Evolutionary conservation across 2,797 vertebrate genomes (phyloP), one percentile per base, ranked within the genome.

Genomic region (Sparus aurata): DNA sequence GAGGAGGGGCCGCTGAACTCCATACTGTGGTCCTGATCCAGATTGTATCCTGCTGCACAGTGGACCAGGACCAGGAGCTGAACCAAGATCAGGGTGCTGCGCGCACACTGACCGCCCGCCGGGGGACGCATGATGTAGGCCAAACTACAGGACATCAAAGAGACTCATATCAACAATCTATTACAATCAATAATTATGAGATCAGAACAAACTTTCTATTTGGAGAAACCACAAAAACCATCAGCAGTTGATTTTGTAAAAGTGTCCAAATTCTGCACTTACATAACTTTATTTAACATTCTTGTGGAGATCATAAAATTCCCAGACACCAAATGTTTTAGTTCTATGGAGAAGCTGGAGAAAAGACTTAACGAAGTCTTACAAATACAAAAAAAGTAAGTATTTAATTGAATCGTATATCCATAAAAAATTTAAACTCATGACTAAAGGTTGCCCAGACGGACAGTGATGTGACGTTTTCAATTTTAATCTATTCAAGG

Each of bases 1-100:
- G 92, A 87, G 8, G 70, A 12, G 2, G 68, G 72, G 0, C 97
- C 96, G 0, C 15, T 73, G 87, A 96, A 97, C 46, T 95, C 79
- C 81, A 96, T 74, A 20, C 94, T 89, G 79, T 93, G 94, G 4
- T 91, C 87, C 2, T 92, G 90, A 91, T 97, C 96, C 84, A 97
- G 83, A 86, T 91, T 97, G 93, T 97, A 94, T 25, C 84, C 91
- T 58, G 43, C 46, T 6, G 63, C 69, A 23, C 52, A 81, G 74
- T 17, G 6, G 22, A 82, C 50, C 38, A 70, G 69, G 34, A 80
- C 59, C 55, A 85, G 62, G 41, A 76, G 27, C 73, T 12, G 67
- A 3, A 74, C 41, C 63, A 71, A 81, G 12, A 79, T 27, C 57
- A 73, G 64, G 60, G 54, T 47, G 53, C 34, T 62, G 70, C 12